phyloP scores from a whole-genome alignment of 2,797 vertebrate genomes.

The Pyrocephalus nanus region DNA sequence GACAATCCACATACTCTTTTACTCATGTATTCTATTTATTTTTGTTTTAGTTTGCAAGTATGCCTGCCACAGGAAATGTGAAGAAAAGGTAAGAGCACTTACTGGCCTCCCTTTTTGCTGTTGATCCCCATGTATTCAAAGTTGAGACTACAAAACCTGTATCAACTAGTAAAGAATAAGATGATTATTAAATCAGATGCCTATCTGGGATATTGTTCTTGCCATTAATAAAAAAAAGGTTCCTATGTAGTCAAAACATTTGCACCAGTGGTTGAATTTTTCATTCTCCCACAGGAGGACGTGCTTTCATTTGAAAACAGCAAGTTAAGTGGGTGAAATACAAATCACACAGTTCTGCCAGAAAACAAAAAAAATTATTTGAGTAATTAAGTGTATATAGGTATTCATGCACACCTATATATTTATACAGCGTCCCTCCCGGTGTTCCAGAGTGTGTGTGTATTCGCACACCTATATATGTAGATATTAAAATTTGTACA shows the following conservation, averaged over 20 bases:
- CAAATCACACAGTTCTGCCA: not conserved
- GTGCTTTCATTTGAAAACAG: not conserved
- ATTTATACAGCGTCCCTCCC: not conserved
- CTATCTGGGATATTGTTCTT: not conserved
- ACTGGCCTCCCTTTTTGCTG: not conserved
- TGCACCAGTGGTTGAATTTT: not conserved
- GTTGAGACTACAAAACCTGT: not conserved
- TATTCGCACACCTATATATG: too few species aligned
- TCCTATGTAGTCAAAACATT: not conserved
- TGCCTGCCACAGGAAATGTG: constrained; percentile 75
- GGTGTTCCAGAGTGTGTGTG: too few species aligned
- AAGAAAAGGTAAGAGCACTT: constrained; percentile 74
- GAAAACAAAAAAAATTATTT: not conserved
- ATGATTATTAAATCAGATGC: not conserved
- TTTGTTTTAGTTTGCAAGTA: constrained; percentile 75
- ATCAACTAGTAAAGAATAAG: not conserved
- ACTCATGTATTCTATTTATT: not conserved
- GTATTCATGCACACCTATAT: not conserved
- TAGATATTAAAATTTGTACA: not conserved
- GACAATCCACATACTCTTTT: not conserved
- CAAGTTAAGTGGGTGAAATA: not conserved
- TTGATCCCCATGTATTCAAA: not conserved
- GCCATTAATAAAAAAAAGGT: not conserved
- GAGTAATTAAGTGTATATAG: not conserved
- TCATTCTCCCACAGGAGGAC: not conserved